Conservation (phyloP, 2,797 vertebrate genomes). For the Clarias pachynema region DNA sequence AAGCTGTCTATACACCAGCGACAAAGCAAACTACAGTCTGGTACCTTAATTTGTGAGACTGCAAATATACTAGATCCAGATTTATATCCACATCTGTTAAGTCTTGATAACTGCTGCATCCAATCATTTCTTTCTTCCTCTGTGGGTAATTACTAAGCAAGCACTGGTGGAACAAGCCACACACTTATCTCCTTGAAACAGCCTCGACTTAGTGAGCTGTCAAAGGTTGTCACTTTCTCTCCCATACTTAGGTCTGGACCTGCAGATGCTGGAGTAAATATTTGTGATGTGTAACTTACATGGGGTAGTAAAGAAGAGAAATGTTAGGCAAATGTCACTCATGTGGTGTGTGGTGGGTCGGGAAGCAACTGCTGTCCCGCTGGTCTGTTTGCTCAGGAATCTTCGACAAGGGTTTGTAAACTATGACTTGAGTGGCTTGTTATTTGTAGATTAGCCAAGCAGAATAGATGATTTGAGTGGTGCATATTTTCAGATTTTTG, state of each 20-base stretch:
- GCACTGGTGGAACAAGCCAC: constrained; percentile 23
- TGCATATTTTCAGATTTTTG: no score
- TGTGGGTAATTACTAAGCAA: constrained; percentile 43
- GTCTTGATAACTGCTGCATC: constrained; percentile 39
- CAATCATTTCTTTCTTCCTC: constrained; percentile 30
- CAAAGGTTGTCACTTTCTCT: constrained; percentile 27
- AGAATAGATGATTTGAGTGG: not conserved
- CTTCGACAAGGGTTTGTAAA: constrained; percentile 20
- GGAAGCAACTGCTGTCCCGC: constrained; percentile 13
- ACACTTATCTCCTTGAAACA: constrained; percentile 44
- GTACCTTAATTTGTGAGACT: not conserved
- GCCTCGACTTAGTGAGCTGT: constrained; percentile 35
- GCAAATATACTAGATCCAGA: constrained; percentile 2
- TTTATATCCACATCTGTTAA: constrained; percentile 31
- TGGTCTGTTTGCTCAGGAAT: constrained; percentile 34
- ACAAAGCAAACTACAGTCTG: not conserved
- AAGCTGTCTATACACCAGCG: not conserved
- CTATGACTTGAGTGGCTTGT: not conserved
- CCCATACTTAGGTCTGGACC: constrained; percentile 19
- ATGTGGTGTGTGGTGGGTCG: not conserved
- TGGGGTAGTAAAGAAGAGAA: constrained; percentile 8
- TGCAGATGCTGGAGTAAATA: constrained; percentile 39
- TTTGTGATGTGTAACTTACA: constrained; percentile 47
- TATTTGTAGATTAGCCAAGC: constrained; percentile 8
- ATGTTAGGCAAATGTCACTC: constrained; percentile 42